These are phyloP conservation scores for Chrysotoxum bicinctum DNA, from an alignment of 2,888 invertebrate genomes.

Conservation along the genomic window DNA sequence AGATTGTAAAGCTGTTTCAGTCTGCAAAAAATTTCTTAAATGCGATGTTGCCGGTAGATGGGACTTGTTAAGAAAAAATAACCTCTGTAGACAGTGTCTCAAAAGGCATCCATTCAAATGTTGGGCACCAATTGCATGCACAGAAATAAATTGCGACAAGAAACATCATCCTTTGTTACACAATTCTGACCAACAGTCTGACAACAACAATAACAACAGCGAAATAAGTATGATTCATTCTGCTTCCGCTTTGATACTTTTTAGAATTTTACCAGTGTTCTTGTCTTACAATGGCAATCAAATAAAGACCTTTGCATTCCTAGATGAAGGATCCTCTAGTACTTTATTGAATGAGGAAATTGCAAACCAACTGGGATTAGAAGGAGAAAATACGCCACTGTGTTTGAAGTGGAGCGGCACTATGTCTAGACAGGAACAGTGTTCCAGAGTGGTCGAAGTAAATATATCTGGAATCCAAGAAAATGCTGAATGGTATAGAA, in stretches of 20 bases:
- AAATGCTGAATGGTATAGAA: neutral
- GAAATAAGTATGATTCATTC: neutral
- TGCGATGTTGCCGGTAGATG: neutral
- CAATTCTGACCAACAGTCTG: neutral
- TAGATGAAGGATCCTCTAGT: constrained; percentile 16
- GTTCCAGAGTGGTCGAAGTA: neutral
- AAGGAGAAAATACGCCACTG: neutral
- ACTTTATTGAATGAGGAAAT: constrained; percentile 10
- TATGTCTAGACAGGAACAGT: neutral
- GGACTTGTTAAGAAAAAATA: neutral
- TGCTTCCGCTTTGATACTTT: neutral
- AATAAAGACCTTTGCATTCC: neutral
- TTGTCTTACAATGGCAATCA: neutral
- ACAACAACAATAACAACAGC: neutral
- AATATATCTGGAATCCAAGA: neutral
- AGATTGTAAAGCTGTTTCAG: neutral
- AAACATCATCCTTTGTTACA: constrained; percentile 26
- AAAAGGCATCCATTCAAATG: neutral
- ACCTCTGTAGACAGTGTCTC: constrained; percentile 16
- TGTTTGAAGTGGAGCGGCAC: constrained; percentile 33
- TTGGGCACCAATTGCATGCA: neutral
- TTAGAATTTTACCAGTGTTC: neutral
- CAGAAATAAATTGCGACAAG: neutral
- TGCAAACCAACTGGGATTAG: constrained; percentile 1
- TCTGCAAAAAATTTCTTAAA: constrained; percentile 3